Conservation (phyloP, 2,888 invertebrate species). For the Anaspis maculata region DNA sequence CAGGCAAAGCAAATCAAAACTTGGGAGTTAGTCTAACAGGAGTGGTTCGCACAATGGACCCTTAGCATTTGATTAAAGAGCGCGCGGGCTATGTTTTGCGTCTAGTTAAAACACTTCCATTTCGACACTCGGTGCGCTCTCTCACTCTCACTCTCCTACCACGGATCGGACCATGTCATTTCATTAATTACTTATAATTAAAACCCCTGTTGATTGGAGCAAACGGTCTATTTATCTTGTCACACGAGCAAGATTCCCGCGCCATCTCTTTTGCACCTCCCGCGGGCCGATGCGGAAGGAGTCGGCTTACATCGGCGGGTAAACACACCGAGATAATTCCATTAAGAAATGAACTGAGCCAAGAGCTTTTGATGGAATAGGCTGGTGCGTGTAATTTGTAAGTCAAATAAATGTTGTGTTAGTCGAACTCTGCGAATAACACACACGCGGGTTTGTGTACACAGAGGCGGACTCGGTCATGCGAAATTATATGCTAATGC, state of each 20-base stretch:
- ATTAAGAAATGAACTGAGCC: constrained; percentile 42
- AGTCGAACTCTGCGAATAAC: constrained; percentile 25
- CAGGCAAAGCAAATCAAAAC: constrained; percentile 16
- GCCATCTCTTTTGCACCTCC: constrained; percentile 7
- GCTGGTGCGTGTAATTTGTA: constrained; percentile 36
- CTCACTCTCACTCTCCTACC: too few relatives aligned
- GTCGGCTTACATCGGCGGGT: constrained; percentile 25
- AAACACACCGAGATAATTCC: constrained; percentile 40
- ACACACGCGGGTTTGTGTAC: constrained; percentile 24
- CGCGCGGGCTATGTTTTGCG: too few relatives aligned
- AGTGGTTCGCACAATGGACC: constrained; percentile 12
- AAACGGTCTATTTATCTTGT: constrained; percentile 32
- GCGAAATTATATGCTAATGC: constrained; percentile 32
- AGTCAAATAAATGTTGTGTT: constrained; percentile 40
- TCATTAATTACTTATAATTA: constrained; percentile 38
- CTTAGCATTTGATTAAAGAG: constrained; percentile 18
- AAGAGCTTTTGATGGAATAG: constrained; percentile 35
- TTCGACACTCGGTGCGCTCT: constrained; percentile 1
- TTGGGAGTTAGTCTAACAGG: too few relatives aligned
- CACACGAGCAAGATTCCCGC: constrained; percentile 5
- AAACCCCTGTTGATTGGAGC: constrained; percentile 37
- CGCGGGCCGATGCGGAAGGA: constrained; percentile 12
- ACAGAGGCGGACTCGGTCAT: constrained; percentile 21
- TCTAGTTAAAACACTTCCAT: constrained; percentile 12
- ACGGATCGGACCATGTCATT: constrained; percentile 31